phyloP scores from a whole-genome alignment of 2,113 vertebrate genomes.

The Pelusios castaneus region DNA sequence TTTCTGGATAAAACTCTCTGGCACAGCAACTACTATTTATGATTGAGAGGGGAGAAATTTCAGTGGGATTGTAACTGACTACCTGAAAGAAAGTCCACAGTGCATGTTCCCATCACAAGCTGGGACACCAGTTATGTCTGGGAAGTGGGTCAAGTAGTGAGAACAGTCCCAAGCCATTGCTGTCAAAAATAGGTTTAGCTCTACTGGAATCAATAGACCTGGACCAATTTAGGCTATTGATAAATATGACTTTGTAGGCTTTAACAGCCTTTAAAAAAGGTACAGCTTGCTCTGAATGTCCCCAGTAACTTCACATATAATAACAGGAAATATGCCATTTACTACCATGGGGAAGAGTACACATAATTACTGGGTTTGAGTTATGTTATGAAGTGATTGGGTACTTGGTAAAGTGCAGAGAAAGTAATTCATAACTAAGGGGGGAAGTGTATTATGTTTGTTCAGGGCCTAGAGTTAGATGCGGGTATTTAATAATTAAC shows the following conservation, averaged over 20 bases:
- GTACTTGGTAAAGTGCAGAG: not conserved
- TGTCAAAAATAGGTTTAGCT: not conserved
- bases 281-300: not conserved
- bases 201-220: constrained; percentile 4
- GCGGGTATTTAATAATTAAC: not conserved
- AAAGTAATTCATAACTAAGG: not conserved
- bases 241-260: not conserved
- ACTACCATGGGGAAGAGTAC: not conserved
- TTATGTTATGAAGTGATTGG: not conserved
- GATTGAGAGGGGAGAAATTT: not conserved
- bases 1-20: not conserved
- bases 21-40: not conserved
- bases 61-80: not conserved
- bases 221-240: not conserved
- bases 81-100: not conserved
- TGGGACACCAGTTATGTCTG: constrained; percentile 39
- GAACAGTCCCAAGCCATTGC: not conserved
- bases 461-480: not conserved
- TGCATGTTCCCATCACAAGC: constrained; percentile 6
- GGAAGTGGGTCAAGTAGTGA: constrained; percentile 1
- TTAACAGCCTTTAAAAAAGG: not conserved
- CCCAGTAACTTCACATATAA: rapidly evolving
- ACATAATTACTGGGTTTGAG: not conserved
- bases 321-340: not conserved
- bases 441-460: not conserved